Evolutionary conservation across 2,113 vertebrate genomes (phyloP), one percentile per base, ranked within the genome.

Genomic region (Pitta sordida): DNA sequence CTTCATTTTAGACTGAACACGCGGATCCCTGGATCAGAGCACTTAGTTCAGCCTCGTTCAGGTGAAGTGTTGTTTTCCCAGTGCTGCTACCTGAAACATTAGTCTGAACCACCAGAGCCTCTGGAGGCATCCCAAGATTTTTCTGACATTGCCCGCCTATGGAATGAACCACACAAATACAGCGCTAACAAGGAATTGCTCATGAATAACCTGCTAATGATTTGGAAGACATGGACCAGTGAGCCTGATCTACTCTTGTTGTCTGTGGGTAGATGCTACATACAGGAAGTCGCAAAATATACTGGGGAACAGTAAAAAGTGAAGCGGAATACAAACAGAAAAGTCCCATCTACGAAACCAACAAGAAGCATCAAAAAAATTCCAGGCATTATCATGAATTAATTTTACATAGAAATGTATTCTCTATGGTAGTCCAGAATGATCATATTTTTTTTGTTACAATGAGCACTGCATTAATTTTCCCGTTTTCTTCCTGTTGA

Each of bases 211-310:
- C 30, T 34, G 9, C 11, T 23, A 79, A 37, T 1, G 5, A 71
- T 10, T 29, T 34, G 26, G 27, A 73, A 53, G 15, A 27, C 11
- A 7, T 2, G 6, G 8, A 63, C 14, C 30, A 37, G n/a, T 1
- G 1, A 65, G 51, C 30, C 62, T 37, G 23, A 79, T 15, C 22
- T 41, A 23, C 23, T 20, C 26, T 43, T 27, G 17, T 4, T 51
- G 8, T 37, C 36, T 56, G 9, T 13, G 15, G 18, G 9, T 19
- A 78, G 29, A 1, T 5, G 24, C 6, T 27, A 37, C 21, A 58
- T 0, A 0, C 27, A 32, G n/a, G 3, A 56, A 77, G 10, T 3
- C 51, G 23, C 3, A 69, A 34, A 22, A 62, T 52, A 27, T 3
- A 37, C 7, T 10, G 10, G 21, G 36, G 64, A 93, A 64, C 4